Evolutionary conservation across 2,113 vertebrate species (phyloP), one percentile per base, ranked within the genome.

Genomic region (Dicentrarchus labrax): DNA sequence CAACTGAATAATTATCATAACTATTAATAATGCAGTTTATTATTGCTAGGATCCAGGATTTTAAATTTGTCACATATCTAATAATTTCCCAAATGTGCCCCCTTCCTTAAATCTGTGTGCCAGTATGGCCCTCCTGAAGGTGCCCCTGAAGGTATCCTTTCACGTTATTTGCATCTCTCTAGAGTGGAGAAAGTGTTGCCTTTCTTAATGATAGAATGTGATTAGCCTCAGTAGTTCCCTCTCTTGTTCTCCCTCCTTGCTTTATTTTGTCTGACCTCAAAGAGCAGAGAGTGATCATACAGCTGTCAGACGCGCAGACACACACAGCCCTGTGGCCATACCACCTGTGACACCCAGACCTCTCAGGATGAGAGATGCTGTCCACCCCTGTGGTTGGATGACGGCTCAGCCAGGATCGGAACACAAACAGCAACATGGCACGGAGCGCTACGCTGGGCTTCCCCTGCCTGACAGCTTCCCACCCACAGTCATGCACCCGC

Each of bases 321-420:
- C 92, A 91, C 90, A 85, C 90, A 91, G 93, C 83, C 94, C 95
- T 90, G 91, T 94, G 93, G 94, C 87, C 86, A 87, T 86, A 87
- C 84, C 93, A 91, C 91, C 94, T 94, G 81, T 64, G 93, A 88
- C 45, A 21, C 86, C 75, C 82, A 91, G 70, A 82, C 95, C 94
- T 83, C 89, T 69, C 53, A 50, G 76, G 79, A 82, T 86, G 81
- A 90, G 88, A 91, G 90, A 91, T 84, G 80, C 80, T 72, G 80
- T 90, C 79, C 86, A 89, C 80, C 83, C 54, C 64, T 64, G 75
- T 12, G 54, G 51, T 73, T 48, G 73, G 64, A 82, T 87, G 85
- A 91, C 66, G 76, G 50, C 74, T 80, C 57, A 76, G 73, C 54
- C 21, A 10, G 38, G 78, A 65, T 39, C 68, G 56, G 57, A 89